These are phyloP conservation scores for Gambusia yucatana DNA, from an alignment of 2,797 vertebrate species.

Conservation along the genomic window DNA sequence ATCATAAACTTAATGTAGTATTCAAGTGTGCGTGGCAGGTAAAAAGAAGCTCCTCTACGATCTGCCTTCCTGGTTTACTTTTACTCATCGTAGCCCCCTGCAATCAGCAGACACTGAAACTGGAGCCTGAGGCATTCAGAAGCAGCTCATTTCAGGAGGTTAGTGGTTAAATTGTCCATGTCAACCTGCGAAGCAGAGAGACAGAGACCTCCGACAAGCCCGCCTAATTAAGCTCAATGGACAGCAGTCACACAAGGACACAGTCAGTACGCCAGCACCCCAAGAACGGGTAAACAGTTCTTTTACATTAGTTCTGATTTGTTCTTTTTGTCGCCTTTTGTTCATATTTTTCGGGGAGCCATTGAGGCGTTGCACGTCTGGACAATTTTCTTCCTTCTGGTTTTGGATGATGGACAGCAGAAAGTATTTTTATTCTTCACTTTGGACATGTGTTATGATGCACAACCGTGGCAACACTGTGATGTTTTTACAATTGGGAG, in stretches of 20 bases:
- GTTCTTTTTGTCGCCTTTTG: too few relatives aligned
- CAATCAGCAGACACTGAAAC: slow-evolving; percentile 77
- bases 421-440: not conserved
- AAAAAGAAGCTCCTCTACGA: not conserved
- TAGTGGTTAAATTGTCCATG: slow-evolving; percentile 87
- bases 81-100: slow-evolving; percentile 70
- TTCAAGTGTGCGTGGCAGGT: not conserved
- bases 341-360: not conserved
- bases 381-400: not conserved
- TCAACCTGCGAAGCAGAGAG: slow-evolving; percentile 80
- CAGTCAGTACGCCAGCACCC: not conserved
- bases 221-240: slow-evolving; percentile 80
- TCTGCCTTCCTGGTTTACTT: slow-evolving; percentile 46
- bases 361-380: not conserved
- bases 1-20: not conserved
- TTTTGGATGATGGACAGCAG: not conserved
- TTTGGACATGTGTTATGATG: not conserved
- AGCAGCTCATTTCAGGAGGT: slow-evolving; percentile 83
- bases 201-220: slow-evolving; percentile 76
- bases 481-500: not conserved
- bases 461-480: not conserved
- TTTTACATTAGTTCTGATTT: not conserved
- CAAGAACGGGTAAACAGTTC: not conserved
- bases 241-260: slow-evolving; percentile 48
- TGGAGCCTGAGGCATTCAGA: slow-evolving; percentile 79